Evolutionary conservation across 1,140 invertebrate genomes (phyloP), one percentile per base, ranked within the genome.

Genomic region (Colletes gigas): DNA sequence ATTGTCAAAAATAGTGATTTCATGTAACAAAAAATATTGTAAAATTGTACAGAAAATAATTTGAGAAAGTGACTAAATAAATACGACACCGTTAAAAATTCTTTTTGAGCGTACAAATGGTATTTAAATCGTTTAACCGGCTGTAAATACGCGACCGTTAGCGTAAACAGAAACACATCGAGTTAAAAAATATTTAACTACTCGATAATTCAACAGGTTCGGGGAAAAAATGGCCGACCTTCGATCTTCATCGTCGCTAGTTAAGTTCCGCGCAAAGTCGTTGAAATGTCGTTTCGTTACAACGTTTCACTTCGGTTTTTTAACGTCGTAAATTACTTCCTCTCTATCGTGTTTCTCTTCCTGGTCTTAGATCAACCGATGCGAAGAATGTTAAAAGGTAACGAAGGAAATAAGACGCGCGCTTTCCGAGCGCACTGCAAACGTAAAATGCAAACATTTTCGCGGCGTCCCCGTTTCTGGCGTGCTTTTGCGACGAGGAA

Each of bases 261-360:
- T 66, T 67, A 67, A 19, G 44, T 41, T 41, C 0, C 17, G 10
- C 21, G 19, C 15, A 50, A 41, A 63, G 41, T n/a, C 17, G 30
- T 39, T 10, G 44, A 52, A 63, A 19, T 10, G 1, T 30, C 9
- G 12, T 63, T 62, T 63, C 12, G 12, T 66, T 21, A 0, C 17
- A 66, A 75, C 30, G n/a, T 75, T 75, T 54, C 60, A 41, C 21
- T 52, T 63, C 8, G 15, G 15, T 17, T 59, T 59, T 77, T 59
- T 59, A 44, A 76, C 10, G 39, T 15, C 41, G 15, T 47, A 60
- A 77, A 59, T 50, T 77, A 68, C 54, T 77, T 69, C 19, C 17
- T 74, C 14, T 54, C 47, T 19, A 41, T 77, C 15, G 30, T 69
- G 52, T 69, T 77, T 69, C 21, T 77, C 15, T 77, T 69, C 41